Evolutionary conservation across 2,797 vertebrate genomes (phyloP).

Genomic region (Psittacula derbiana): DNA sequence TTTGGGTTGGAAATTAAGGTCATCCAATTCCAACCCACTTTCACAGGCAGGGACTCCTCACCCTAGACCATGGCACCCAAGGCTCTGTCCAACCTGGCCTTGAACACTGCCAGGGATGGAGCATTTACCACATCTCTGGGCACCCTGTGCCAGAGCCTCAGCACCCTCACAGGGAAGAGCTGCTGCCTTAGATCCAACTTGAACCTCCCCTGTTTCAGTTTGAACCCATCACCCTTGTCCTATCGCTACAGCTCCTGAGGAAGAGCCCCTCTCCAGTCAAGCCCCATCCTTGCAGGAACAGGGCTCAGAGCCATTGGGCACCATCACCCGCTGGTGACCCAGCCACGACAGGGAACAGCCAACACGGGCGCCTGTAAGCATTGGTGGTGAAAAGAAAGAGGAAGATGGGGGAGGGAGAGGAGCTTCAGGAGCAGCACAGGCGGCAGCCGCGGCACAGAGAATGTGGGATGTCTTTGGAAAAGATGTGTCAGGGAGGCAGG

Average conservation of each 20-base stretch:
- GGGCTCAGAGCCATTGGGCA: neutral
- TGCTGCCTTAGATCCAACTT: neutral
- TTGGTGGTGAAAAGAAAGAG: conserved; percentile 36
- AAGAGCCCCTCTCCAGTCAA: neutral
- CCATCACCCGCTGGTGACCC: neutral
- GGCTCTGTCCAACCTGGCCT: neutral
- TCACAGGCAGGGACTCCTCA: neutral
- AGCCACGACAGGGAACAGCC: rapidly evolving
- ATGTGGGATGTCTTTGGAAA: conserved; percentile 42
- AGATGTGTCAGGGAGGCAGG: conserved; percentile 37
- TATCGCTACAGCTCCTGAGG: neutral
- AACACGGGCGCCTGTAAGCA: neutral
- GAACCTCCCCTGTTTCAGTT: neutral
- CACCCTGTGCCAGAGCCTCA: neutral
- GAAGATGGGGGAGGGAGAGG: conserved; percentile 55
- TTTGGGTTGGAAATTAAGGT: neutral
- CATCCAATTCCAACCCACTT: neutral
- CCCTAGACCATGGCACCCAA: neutral
- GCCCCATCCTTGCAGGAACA: neutral
- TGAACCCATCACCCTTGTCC: neutral
- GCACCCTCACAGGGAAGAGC: neutral
- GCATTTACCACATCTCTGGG: neutral
- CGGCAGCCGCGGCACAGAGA: neutral
- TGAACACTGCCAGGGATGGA: neutral
- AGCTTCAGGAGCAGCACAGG: conserved; percentile 22